phyloP scores from a whole-genome alignment of 2,113 vertebrate species.

The Pluvialis apricaria region DNA sequence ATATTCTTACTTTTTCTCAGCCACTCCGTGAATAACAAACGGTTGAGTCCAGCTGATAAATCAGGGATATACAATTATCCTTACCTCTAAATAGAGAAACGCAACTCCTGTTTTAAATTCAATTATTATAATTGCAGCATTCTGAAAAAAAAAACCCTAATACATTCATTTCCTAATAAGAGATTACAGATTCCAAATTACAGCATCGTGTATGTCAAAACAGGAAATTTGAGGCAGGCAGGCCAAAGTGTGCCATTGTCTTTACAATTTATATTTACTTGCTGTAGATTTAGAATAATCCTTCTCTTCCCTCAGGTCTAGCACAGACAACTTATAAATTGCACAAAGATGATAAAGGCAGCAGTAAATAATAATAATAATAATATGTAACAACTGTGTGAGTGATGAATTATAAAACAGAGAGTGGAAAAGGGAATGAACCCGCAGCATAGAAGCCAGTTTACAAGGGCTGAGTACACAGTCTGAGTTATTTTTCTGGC shows the following conservation, averaged over 20 bases:
- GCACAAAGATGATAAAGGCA: conserved; percentile 50
- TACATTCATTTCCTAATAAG: conserved; percentile 64
- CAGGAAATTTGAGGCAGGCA: conserved; percentile 53
- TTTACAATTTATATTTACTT: conserved; percentile 70
- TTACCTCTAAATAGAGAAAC: conserved; percentile 58
- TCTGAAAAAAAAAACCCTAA: conserved; percentile 13
- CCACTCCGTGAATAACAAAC: neutral
- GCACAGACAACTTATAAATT: conserved; percentile 57
- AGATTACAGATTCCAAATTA: conserved; percentile 67
- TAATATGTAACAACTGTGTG: conserved; percentile 12
- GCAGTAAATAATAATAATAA: conserved; percentile 51
- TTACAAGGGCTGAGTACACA: neutral
- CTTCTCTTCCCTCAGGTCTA: conserved; percentile 63
- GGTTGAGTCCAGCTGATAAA: conserved; percentile 26
- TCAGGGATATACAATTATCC: conserved; percentile 40
- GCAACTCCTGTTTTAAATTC: conserved; percentile 63
- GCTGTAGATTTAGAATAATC: conserved; percentile 64
- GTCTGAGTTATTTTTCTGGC: conserved; percentile 23
- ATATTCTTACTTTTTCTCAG: neutral
- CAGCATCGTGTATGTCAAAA: conserved; percentile 45
- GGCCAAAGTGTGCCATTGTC: conserved; percentile 59
- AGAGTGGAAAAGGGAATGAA: neutral
- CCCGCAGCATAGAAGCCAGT: neutral
- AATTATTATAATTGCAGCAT: conserved; percentile 66
- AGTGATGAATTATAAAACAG: conserved; percentile 45